phyloP scores from a whole-genome alignment of 2,113 vertebrate species.

The Columba janthina region DNA sequence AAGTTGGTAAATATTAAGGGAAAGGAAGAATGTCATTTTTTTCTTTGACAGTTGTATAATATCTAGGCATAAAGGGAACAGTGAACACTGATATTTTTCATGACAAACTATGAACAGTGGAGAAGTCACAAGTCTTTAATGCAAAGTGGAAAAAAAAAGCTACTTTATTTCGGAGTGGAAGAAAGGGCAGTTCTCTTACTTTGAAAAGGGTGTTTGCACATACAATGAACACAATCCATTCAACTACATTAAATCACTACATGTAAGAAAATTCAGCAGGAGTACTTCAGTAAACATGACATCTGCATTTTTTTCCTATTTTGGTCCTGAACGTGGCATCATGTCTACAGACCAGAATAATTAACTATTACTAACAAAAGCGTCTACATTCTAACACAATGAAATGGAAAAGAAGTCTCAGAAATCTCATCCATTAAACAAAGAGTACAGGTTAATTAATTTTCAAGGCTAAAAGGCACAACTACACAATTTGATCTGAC shows the following conservation, averaged over 20 bases:
- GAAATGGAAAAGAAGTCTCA: neutral
- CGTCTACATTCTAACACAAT: neutral
- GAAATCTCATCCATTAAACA: neutral
- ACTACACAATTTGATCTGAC: neutral
- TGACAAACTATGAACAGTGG: neutral
- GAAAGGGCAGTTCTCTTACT: neutral
- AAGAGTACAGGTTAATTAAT: neutral
- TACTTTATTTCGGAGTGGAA: neutral
- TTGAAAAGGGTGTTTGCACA: neutral
- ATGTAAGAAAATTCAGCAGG: neutral
- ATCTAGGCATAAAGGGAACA: conserved; percentile 12
- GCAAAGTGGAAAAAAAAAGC: neutral
- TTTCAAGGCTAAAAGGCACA: neutral
- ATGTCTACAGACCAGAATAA: neutral
- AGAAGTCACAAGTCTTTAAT: neutral
- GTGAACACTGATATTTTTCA: conserved; percentile 32
- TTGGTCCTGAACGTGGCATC: neutral
- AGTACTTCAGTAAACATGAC: neutral
- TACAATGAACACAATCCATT: neutral
- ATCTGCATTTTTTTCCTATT: neutral
- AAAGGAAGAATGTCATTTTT: conserved; percentile 8
- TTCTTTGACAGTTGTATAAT: conserved; percentile 29
- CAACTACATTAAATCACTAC: neutral
- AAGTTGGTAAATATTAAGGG: conserved; percentile 49
- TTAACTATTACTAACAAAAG: neutral